A percentile compares a stretch with the other conserved stretches of the same genome.
phyloP scores from a whole-genome alignment of 2,888 invertebrate species.

The Allygus modestus region DNA sequence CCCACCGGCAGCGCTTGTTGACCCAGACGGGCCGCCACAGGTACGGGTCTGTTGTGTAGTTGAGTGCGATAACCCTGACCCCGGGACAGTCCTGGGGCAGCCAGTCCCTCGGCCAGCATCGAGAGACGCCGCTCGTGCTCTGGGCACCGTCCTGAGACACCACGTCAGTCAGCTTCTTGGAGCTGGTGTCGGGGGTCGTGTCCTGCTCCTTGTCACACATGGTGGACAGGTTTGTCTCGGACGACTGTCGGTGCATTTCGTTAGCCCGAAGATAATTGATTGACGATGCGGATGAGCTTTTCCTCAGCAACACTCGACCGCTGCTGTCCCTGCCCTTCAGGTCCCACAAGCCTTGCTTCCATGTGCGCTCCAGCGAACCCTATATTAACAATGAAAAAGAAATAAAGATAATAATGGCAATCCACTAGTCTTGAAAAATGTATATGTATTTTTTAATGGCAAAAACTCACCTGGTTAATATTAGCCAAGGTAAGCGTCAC shows the following conservation, averaged over 20 bases:
- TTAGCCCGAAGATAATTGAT: conserved; percentile 29
- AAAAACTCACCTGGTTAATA: too few species aligned
- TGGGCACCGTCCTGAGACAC: neutral
- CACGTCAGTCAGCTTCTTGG: conserved; percentile 5
- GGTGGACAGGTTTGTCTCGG: conserved; percentile 42
- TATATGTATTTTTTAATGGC: too few species aligned
- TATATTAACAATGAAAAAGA: neutral
- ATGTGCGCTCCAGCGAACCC: conserved; percentile 80
- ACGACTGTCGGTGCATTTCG: conserved; percentile 49
- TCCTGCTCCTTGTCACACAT: neutral
- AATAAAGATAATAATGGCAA: too few species aligned
- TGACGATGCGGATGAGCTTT: conserved; percentile 60
- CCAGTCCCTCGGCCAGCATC: conserved; percentile 94
- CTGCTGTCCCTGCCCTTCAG: conserved; percentile 54
- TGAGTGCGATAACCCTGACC: conserved; percentile 87
- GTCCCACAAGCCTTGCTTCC: conserved; percentile 68
- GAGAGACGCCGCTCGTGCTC: conserved; percentile 65
- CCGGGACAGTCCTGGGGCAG: conserved; percentile 86
- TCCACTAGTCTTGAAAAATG: too few species aligned
- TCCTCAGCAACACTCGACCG: conserved; percentile 58
- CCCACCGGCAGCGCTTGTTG: conserved; percentile 80
- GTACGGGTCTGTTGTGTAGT: conserved; percentile 88
- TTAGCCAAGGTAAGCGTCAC: too few species aligned
- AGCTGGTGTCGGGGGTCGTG: neutral
- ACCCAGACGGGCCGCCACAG: conserved; percentile 88